These are phyloP conservation scores for Campylorhamphus procurvoides DNA, from an alignment of 2,113 vertebrate species.

Conservation along the genomic window DNA sequence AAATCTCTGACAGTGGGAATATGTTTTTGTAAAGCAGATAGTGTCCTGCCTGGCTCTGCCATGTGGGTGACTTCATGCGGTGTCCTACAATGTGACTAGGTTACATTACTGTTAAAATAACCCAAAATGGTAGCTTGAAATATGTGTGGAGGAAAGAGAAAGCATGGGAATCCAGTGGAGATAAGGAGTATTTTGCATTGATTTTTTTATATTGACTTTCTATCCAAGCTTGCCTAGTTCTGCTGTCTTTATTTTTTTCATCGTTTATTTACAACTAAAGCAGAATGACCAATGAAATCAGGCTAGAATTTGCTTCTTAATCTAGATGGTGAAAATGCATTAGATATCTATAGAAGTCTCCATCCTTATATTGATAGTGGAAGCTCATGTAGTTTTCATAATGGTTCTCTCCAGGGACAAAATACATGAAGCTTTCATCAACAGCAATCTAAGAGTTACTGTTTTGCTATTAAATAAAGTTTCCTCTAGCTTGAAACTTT, in stretches of 20 bases:
- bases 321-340: neutral
- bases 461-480: neutral
- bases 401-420: neutral
- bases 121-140: neutral
- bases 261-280: neutral
- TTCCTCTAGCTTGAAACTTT: neutral
- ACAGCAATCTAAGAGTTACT: neutral
- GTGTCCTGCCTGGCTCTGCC: neutral
- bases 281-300: neutral
- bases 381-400: neutral
- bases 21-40: neutral
- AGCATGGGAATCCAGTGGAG: neutral
- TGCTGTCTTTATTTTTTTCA: neutral
- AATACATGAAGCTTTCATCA: neutral
- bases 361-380: neutral
- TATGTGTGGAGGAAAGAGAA: neutral
- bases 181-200: neutral
- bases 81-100: neutral
- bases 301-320: neutral
- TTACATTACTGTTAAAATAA: neutral
- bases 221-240: neutral
- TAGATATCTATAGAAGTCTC: neutral
- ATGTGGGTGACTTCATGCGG: neutral
- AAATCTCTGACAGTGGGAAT: neutral
- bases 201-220: neutral